These are phyloP conservation scores for Falcunculus frontatus DNA, from an alignment of 2,113 vertebrate species.

Conservation along the genomic window DNA sequence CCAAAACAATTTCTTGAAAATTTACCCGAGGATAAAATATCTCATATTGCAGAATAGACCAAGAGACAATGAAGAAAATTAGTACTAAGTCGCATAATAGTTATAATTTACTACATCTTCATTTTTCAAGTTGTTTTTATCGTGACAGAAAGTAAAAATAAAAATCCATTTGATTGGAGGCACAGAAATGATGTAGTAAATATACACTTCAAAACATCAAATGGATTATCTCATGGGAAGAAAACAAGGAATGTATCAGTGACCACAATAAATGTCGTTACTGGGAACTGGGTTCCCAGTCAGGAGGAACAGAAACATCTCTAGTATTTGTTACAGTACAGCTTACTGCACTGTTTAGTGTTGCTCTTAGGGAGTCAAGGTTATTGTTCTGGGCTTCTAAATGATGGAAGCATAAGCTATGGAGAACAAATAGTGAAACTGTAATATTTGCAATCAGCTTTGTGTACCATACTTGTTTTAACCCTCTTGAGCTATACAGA, in stretches of 20 bases:
- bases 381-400: not conserved
- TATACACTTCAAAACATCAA: not conserved
- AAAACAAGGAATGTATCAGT: not conserved
- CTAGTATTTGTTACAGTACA: not conserved
- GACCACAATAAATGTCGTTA: not conserved
- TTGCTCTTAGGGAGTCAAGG: not conserved
- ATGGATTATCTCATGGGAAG: not conserved
- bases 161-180: not conserved
- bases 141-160: not conserved
- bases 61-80: not conserved
- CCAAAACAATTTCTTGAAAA: not conserved
- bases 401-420: not conserved
- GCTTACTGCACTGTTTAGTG: not conserved
- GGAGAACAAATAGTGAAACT: not conserved
- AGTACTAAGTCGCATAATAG: not conserved
- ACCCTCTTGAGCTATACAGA: not conserved
- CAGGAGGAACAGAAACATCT: fast-evolving
- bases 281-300: not conserved
- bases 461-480: not conserved
- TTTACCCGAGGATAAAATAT: not conserved
- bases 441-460: not conserved
- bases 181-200: not conserved
- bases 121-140: not conserved
- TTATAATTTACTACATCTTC: not conserved
- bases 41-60: not conserved